Evolutionary conservation across 2,797 vertebrate genomes (phyloP), one percentile per base, ranked within the genome.

Genomic region (Esox lucius): DNA sequence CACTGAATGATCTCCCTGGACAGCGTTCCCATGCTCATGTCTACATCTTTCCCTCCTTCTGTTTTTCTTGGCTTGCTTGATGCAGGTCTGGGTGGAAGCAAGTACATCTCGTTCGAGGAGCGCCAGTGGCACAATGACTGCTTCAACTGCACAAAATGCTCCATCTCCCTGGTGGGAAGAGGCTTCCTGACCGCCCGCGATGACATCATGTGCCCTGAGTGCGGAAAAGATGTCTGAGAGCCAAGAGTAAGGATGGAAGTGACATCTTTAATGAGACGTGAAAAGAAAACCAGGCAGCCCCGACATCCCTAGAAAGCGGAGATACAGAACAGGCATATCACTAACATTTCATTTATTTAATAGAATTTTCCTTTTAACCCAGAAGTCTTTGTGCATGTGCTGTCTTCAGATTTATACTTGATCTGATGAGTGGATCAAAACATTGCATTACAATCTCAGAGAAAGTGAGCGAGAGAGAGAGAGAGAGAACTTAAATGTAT

Each of bases 61-160:
- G 26, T 22, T n/a, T 61, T 7, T 59, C 56, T 59, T 4, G 56
- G 22, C n/a, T 24, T 8, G 56, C 56, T 59, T 12, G 9, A 39
- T 28, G 31, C 88, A 99, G 97, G 97, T 68, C 92, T 98, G 0
- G 96, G 97, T 1, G 96, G 97, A 76, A 97, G 95, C 67, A 98
- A 97, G 90, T 99, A 99, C 90, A 97, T 99, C 91, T 97, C 96
- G 0, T 98, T 98, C 4, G 96, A 98, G 87, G 96, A 97, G 76
- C 95, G 97, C n/a, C 97, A 99, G 87, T 99, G 97, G 97, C 97
- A 98, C 85, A 97, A 96, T 0, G 93, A 96, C 89, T 99, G 97
- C 88, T 99, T 99, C 88, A 98, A 95, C 91, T 99, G 97, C 84
- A 97, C 95, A 87, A 96, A 92, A 84, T 99, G 97, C 85, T 91